Conservation (phyloP, 2,113 vertebrate genomes). For the Donacobius atricapilla region DNA sequence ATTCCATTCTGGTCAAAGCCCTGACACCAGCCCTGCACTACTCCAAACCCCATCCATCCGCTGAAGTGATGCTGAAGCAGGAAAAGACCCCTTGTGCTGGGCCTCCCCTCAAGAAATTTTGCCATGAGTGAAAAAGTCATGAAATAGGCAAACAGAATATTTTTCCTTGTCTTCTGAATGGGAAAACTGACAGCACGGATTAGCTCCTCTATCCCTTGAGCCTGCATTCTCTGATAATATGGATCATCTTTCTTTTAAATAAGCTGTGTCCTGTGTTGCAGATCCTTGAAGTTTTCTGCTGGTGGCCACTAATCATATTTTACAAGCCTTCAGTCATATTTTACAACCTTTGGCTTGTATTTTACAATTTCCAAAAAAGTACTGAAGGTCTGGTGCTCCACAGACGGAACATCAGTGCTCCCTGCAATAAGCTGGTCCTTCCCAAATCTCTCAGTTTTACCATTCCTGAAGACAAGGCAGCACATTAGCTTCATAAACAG, state of each 20-base stretch:
- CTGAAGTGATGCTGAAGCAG: background rate
- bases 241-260: conserved; percentile 10
- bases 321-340: background rate
- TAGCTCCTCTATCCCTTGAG: background rate
- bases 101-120: background rate
- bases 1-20: conserved; percentile 62
- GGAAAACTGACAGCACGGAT: background rate
- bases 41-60: background rate
- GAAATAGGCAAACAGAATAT: background rate
- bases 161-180: background rate
- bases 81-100: background rate
- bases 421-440: background rate
- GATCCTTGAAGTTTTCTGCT: background rate
- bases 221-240: background rate
- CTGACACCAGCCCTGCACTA: conserved; percentile 23
- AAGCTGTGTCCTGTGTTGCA: background rate
- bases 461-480: background rate
- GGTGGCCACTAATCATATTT: conserved; percentile 9
- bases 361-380: background rate
- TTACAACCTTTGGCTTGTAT: background rate
- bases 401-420: background rate
- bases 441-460: background rate
- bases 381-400: background rate
- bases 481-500: background rate
- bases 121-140: background rate